Evolutionary conservation across 1,140 invertebrate genomes (phyloP), one percentile per base, ranked within the genome.

Genomic region (Helicoverpa armigera): DNA sequence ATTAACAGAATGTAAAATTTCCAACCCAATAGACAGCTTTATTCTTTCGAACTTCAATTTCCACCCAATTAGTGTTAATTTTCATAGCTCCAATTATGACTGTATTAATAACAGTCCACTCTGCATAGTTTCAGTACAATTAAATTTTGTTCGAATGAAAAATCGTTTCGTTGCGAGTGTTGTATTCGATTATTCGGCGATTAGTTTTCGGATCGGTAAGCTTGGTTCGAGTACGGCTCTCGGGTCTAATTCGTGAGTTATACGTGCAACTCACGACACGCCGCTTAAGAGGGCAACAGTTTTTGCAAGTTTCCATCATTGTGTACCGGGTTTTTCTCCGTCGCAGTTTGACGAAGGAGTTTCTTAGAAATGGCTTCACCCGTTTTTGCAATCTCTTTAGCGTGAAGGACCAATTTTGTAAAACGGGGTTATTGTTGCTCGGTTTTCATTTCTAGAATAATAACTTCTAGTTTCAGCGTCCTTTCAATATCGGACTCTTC

Each of bases 181-280:
- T 70, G 35, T 50, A 70, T 70, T 70, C 50, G 58, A 75, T 29
- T 75, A 50, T 75, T 75, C 58, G 58, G 23, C 35, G 48, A 43
- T 75, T 75, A 43, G 56, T 61, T 75, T 14, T 61, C 56, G 58
- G 0, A 29, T 75, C 31, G 35, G 16, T 75, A 16, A 50, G n/a
- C 35, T 10, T 2, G 31, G 35, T 48, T 11, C 13, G 35, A 56
- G 72, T 60, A 35, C 54, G 11, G 23, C n/a, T 43, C 54, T 35
- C 18, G 35, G 3, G 31, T 61, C 43, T 61, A 75, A 60, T 48
- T 75, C 14, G 12, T 87, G 87, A 88, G 82, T 87, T 85, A 90
- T 89, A 87, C 82, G 70, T 83, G 83, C 82, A 87, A 87, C 84
- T 89, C 88, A 90, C 86, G 87, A 70, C 86, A 86, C 77, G 69